A percentile compares a stretch with the other conserved stretches of the same genome.
phyloP scores from a whole-genome alignment of 2,797 vertebrate species.

The Peromyscus nudipes region DNA sequence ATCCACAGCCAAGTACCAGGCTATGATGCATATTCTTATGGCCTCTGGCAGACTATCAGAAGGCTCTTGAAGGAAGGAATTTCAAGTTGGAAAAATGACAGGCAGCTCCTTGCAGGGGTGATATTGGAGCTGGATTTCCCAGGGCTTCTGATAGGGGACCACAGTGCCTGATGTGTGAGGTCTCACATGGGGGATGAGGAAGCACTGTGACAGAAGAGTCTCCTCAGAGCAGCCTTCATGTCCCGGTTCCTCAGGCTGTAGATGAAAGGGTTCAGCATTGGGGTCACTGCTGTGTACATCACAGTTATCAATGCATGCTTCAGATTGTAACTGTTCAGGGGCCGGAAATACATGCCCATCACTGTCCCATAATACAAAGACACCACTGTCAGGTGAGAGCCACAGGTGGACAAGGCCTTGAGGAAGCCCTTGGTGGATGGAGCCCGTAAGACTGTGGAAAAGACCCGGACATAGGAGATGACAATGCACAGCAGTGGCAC shows the following conservation, averaged over 20 bases:
- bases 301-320: conserved; percentile 78
- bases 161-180: neutral
- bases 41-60: neutral
- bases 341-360: conserved; percentile 81
- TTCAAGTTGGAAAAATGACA: neutral
- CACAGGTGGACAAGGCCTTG: conserved; percentile 81
- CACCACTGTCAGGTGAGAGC: conserved; percentile 78
- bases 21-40: too few species aligned
- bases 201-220: conserved; percentile 2
- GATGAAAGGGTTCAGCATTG: conserved; percentile 83
- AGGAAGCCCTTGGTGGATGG: conserved; percentile 55
- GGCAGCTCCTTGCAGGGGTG: neutral
- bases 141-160: too few species aligned
- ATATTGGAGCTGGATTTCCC: neutral
- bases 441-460: conserved; percentile 50
- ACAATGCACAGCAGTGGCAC: conserved; percentile 68
- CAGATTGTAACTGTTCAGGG: conserved; percentile 71
- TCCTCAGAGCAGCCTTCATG: conserved; percentile 72
- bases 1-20: too few species aligned
- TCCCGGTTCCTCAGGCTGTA: conserved; percentile 81
- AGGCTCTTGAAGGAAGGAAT: neutral
- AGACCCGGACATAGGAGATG: conserved; percentile 68
- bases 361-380: conserved; percentile 84
- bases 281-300: conserved; percentile 78
- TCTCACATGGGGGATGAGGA: neutral